Percentiles rank a stretch among this genome's conserved stretches.
Conservation (phyloP, 1,140 invertebrate species). For the Idris sp. region DNA sequence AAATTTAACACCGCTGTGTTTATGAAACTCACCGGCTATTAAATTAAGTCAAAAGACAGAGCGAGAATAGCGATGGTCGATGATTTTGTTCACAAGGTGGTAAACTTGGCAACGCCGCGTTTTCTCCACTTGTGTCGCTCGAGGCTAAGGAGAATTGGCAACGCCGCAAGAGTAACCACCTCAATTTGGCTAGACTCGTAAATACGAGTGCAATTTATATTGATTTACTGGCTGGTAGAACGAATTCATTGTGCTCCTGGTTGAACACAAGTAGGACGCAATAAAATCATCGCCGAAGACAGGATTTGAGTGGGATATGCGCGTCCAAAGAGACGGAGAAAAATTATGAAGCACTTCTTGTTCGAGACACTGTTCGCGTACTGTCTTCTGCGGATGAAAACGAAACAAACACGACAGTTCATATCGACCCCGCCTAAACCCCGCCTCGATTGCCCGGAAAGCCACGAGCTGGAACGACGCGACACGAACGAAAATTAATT, state of each 20-base stretch:
- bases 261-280: not conserved
- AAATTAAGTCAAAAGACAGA: slow-evolving; percentile 21
- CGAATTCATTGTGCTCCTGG: not conserved
- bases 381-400: slow-evolving; percentile 66
- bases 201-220: slow-evolving; percentile 37
- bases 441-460: slow-evolving; percentile 69
- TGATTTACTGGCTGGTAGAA: slow-evolving; percentile 21
- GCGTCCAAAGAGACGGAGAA: not conserved
- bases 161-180: slow-evolving; percentile 45
- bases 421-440: slow-evolving; percentile 77
- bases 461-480: slow-evolving; percentile 49
- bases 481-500: slow-evolving; percentile 33
- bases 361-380: slow-evolving; percentile 61
- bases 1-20: slow-evolving; percentile 14
- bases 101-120: slow-evolving; percentile 62
- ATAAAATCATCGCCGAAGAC: slow-evolving; percentile 19
- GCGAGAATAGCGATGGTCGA: slow-evolving; percentile 38
- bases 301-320: not conserved
- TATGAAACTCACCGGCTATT: slow-evolving; percentile 46
- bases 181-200: slow-evolving; percentile 45
- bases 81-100: slow-evolving; percentile 32
- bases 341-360: slow-evolving; percentile 38
- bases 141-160: slow-evolving; percentile 55
- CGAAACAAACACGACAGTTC: slow-evolving; percentile 66
- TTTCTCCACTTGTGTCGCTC: slow-evolving; percentile 34